Base-by-base conservation (phyloP, 2,113 vertebrate species). In the Cacatua alba region DNA sequence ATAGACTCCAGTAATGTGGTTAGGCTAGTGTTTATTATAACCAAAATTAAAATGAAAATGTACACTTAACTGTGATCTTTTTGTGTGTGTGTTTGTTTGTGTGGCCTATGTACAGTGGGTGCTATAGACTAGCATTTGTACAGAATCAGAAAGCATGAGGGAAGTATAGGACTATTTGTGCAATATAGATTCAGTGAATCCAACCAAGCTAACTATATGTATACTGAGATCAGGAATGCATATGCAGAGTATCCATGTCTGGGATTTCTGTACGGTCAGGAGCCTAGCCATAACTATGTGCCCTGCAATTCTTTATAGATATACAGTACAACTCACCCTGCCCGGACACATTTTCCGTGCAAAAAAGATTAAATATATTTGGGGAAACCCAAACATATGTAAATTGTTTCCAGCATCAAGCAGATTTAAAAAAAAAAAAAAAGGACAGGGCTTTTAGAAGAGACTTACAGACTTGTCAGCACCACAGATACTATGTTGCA, bases 401-500 rank as follows among this genome's bases (percentile, higher is more conserved):
- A 46, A 44, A 21, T 29, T 83, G 13, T 63, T 86, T 86, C 49
- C 37, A 57, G 37, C 37, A 46, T 74, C 21, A 59, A 59, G 20
- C 4, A 31, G 25, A 18, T 83, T 83, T 62, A 64, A 49, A 51
- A 59, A 53, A 74, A 39, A 39, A 11, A 41, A 41, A 82, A 44
- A 29, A 69, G 41, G 41, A 9, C 5, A 20, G 14, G 12, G 23
- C 23, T 86, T 35, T n/a, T 35, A 67, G 49, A 78, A 29, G 15
- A 33, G 64, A 17, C 33, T 4, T 51, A 26, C 15, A 67, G 79
- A 37, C 28, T 65, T 83, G 59, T 72, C 62, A 75, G 35, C 12
- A 8, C 19, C 43, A 43, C 44, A 52, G 70, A 60, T 29, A 35
- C 0, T 0, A 0, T 52, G 31, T 74, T 64, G 53, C 31, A 83